Percentiles rank a stretch among this genome's conserved stretches.
Conservation (phyloP, 2,888 invertebrate species). For the Coleophora deauratella region DNA sequence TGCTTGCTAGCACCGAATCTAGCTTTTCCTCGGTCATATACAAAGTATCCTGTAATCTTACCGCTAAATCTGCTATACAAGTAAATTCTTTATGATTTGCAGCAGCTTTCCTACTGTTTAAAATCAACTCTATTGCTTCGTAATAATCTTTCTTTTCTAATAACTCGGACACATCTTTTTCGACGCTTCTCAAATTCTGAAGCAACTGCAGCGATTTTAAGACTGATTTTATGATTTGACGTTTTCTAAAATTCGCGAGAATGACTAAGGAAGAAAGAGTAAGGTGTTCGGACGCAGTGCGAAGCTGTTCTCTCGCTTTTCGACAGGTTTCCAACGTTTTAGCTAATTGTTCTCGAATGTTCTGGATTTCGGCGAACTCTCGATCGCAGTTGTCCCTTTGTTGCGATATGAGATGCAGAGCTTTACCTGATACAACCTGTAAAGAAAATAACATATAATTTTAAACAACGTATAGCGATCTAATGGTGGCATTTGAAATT, state of each 20-base stretch:
- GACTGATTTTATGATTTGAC: constrained; percentile 87
- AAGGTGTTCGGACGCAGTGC: constrained; percentile 85
- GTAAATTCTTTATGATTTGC: constrained; percentile 88
- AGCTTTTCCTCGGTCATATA: constrained; percentile 93
- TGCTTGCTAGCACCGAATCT: constrained; percentile 88
- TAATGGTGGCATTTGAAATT: no score
- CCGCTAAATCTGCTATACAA: constrained; percentile 91
- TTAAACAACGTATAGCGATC: no score
- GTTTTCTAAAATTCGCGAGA: constrained; percentile 91
- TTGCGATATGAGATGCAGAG: constrained; percentile 92
- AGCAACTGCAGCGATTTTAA: constrained; percentile 79
- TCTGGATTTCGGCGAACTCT: constrained; percentile 86
- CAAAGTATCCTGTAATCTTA: constrained; percentile 91
- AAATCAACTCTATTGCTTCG: constrained; percentile 90
- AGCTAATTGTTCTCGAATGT: constrained; percentile 80
- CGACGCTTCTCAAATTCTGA: constrained; percentile 81
- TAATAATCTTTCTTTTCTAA: constrained; percentile 90
- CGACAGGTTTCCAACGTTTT: constrained; percentile 82
- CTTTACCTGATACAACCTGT: constrained; percentile 93
- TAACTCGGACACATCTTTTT: constrained; percentile 86
- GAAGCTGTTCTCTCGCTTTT: constrained; percentile 81
- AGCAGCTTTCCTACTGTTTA: constrained; percentile 91
- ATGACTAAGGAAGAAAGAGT: constrained; percentile 91
- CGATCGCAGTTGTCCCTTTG: constrained; percentile 90
- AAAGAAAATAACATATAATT: background rate